Evolutionary conservation across 2,888 invertebrate genomes (phyloP), one percentile per base, ranked within the genome.

Genomic region (Bibio marci): DNA sequence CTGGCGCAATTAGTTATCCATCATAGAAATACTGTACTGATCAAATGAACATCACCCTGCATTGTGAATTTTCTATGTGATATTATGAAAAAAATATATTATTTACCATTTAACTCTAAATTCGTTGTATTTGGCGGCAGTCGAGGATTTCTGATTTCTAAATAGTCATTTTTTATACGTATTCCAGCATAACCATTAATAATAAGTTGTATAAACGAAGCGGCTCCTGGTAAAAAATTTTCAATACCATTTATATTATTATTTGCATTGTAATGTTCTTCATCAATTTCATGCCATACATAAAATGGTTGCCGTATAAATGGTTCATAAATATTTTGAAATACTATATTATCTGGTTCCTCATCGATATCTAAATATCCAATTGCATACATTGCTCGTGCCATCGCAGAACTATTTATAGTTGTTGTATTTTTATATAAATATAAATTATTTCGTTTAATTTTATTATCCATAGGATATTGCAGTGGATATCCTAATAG

Each of bases 311-410:
- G 66, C 7, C 69, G 57, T 1, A 72, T 67, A 47, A 70, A 71
- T 34, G 57, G 60, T 43, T 59, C 54, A 43, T 65, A 70, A 47
- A 69, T 68, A 38, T 57, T 66, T 38, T 64, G 61, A 46, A 73
- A 72, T 44, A 67, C 55, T 3, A 49, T 47, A 1, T 58, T 57
- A 1, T 70, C 72, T 18, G 59, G 57, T 2, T 50, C 45, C 26
- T 70, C 59, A 1, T 53, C 58, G 11, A 67, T 46, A 18, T 61
- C 59, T 30, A 72, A 52, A 45, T 67, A 67, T 5, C 70, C 71
- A 2, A 71, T 63, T 1, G 71, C 56, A 50, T 72, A 71, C 69
- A 72, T 71, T 35, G 72, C 68, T 71, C 72, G 72, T 2, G 72
- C 72, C 72, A 73, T 73, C 0, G 72, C 73, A 2, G 73, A 73